These are phyloP conservation scores for Mesitornis unicolor DNA, from an alignment of 2,113 vertebrate genomes.

Conservation along the genomic window DNA sequence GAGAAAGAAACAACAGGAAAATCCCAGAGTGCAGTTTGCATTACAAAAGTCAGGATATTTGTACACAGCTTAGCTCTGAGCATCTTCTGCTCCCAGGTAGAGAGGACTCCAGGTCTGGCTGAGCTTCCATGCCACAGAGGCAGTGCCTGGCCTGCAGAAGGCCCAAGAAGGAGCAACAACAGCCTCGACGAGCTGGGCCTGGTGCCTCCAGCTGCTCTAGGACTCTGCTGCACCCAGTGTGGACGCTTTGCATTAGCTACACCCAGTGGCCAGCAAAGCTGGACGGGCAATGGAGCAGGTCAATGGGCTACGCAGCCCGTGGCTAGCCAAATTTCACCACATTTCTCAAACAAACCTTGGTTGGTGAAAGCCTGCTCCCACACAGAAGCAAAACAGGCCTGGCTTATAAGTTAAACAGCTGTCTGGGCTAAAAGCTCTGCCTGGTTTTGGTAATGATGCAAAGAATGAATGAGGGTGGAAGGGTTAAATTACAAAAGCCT, in stretches of 20 bases:
- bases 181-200: not conserved
- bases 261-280: not conserved
- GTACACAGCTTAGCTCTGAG: not conserved
- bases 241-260: accelerated
- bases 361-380: not conserved
- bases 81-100: not conserved
- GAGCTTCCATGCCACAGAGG: not conserved
- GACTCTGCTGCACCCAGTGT: not conserved
- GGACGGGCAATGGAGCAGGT: not conserved
- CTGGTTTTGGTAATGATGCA: not conserved
- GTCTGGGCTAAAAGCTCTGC: not conserved
- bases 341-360: not conserved
- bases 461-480: not conserved
- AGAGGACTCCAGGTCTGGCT: not conserved
- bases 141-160: not conserved
- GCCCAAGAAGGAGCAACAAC: not conserved
- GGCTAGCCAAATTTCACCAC: accelerated
- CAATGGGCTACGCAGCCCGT: not conserved
- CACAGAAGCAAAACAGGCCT: not conserved
- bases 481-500: not conserved
- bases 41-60: not conserved
- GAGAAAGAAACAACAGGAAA: not conserved
- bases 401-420: not conserved
- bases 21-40: not conserved
- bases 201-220: not conserved